Evolutionary conservation across 2,888 invertebrate species (phyloP), one percentile per base, ranked within the genome.

Genomic region (Gonocerus acuteangulatus): DNA sequence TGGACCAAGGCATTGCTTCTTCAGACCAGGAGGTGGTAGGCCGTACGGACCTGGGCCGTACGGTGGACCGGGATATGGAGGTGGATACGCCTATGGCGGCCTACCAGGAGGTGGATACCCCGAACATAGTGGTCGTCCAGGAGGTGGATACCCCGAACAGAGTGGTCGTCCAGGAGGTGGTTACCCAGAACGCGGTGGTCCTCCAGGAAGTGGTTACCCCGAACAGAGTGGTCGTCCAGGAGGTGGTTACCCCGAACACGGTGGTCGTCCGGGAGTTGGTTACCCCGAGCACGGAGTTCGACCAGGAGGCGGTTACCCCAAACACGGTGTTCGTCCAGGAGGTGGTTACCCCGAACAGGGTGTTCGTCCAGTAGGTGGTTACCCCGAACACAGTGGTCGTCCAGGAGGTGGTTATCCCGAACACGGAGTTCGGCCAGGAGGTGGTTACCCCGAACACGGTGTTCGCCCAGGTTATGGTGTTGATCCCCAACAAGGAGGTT

Each of bases 1-100:
- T 70, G 86, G 85, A 62, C 68, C 69, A 7, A 66, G 70, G 21
- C 61, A 61, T 21, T 70, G 69, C 62, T 61, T 63, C 48, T 61
- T 67, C 49, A 68, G 63, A 48, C 51, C 63, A 6, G 60, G 62
- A 57, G 58, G 58, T 1, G 39, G 48, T n/a, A 11, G 22, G 1
- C 9, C 6, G 27, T 15, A 27, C 4, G 15, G 16, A 6, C 23
- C 23, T n/a, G 22, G 21, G 18, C 39, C 39, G 13, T 11, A 15
- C 3, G 15, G 39, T 15, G 39, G 39, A 3, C 32, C 32, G 7
- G 32, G 32, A 11, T 6, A 32, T 36, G 58, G 54, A 22, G 54
- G 57, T 45, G n/a, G n/a, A n/a, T n/a, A n/a, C n/a, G n/a, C n/a
- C n/a, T 51, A 56, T 51, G 64, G 62, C 34, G 51, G 59, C 19